Base-by-base conservation (phyloP, 2,797 vertebrate genomes). In the Eulemur coronatus region DNA sequence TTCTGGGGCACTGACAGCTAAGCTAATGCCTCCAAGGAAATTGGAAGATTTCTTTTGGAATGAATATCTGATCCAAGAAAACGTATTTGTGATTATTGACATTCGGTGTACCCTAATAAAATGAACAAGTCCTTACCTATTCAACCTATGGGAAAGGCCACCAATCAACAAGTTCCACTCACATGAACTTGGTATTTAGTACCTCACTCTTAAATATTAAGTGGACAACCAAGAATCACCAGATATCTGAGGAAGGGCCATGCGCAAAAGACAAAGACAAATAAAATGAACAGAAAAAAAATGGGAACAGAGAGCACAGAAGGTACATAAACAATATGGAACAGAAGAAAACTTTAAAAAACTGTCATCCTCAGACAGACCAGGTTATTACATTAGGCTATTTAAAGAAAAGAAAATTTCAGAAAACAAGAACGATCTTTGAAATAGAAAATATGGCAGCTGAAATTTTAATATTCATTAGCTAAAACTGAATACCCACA, bases 401-500 rank as follows among this genome's bases (percentile, higher is more conserved):
- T 43, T 70, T 52, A 67, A 84, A 91, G 46, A 92, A 55, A 67
- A 93, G 46, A 48, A 30, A 28, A 93, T 79, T 79, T 69, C 57
- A 93, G 52, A 90, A 95, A 84, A 73, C 0, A 82, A 94, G 61
- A 72, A 46, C 59, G 17, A 73, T 5, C 5, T 72, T 50, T 85
- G 63, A 97, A 84, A 92, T 26, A 73, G 50, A 94, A 90, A 96
- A 46, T 9, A 52, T 26, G 41, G 75, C 18, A 81, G 28, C 48
- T 72, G 24, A 43, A 93, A 89, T 76, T 72, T 91, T 92, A 84
- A 78, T 67, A 84, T n/a, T 30, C 69, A 89, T 80, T 57, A 72
- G 52, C 2, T 72, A 86, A 91, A 92, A 93, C 0, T 89, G 41
- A 84, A 80, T 11, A 59, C 18, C 52, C 30, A 52, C 9, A 55